Percentiles rank a stretch among this genome's conserved stretches.
Evolutionary conservation across 1,140 invertebrate genomes (phyloP).

Genomic region (Pachypsylla venusta): DNA sequence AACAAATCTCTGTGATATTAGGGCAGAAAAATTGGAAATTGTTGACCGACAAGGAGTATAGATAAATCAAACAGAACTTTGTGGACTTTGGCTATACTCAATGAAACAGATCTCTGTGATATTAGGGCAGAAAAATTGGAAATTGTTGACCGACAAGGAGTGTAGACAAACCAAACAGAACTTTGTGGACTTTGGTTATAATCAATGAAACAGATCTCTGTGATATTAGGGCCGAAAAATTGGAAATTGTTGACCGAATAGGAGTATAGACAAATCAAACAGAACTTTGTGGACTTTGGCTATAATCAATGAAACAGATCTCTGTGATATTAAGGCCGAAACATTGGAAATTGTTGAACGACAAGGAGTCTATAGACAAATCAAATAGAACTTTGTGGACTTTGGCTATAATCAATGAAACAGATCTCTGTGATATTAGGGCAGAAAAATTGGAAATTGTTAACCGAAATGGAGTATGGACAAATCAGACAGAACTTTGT

Average conservation of each 20-base stretch:
- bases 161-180: neutral
- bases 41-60: neutral
- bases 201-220: too few species aligned
- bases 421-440: neutral
- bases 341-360: neutral
- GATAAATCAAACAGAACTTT: neutral
- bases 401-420: too few species aligned
- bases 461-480: neutral
- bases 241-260: neutral
- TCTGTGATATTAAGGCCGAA: neutral
- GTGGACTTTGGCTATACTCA: too few species aligned
- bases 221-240: neutral
- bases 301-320: too few species aligned
- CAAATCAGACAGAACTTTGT: neutral
- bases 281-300: neutral
- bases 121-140: neutral
- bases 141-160: neutral
- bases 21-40: neutral
- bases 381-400: neutral
- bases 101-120: too few species aligned
- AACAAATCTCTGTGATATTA: too few species aligned
- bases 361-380: neutral
- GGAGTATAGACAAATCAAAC: neutral
- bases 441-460: neutral
- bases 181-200: neutral